Evolutionary conservation across 2,888 invertebrate genomes (phyloP).

Genomic region (Lithophane ornitopus): DNA sequence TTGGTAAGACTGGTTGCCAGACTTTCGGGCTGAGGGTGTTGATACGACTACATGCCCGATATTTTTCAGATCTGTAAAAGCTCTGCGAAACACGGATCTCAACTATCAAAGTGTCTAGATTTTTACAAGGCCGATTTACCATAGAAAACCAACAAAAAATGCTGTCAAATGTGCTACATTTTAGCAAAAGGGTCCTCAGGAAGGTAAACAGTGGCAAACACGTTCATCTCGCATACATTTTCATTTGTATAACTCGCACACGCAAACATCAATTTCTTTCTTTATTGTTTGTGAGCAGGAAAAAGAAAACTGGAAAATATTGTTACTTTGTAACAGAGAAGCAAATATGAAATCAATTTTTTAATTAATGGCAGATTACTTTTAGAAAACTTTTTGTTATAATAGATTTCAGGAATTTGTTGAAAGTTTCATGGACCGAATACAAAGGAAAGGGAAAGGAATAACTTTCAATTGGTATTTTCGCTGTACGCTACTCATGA

Average conservation of each 20-base stretch:
- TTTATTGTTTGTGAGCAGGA: slow-evolving; percentile 4
- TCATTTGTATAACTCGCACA: slow-evolving; percentile 40
- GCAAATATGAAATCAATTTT: not conserved
- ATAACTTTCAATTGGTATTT: not conserved
- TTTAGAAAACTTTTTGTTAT: not conserved
- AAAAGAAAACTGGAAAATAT: slow-evolving; percentile 16
- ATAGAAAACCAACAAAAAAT: slow-evolving; percentile 10
- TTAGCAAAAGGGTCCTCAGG: slow-evolving; percentile 14
- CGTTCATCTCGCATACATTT: slow-evolving; percentile 39
- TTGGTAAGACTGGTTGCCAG: no score
- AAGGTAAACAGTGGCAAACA: slow-evolving; percentile 19
- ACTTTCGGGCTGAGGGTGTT: no score
- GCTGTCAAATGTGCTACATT: slow-evolving; percentile 15
- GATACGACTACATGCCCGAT: no score
- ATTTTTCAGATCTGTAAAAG: no score
- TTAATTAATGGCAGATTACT: slow-evolving; percentile 5
- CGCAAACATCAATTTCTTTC: slow-evolving; percentile 21
- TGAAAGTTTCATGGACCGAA: slow-evolving; percentile 3
- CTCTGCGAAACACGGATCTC: no score
- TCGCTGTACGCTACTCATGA: not conserved
- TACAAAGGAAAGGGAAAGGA: not conserved
- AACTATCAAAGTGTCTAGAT: not conserved
- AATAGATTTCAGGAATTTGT: not conserved
- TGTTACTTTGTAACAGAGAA: not conserved
- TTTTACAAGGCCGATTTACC: not conserved